Conservation (phyloP, 1,140 invertebrate species). For the Cryptotermes secundus region DNA sequence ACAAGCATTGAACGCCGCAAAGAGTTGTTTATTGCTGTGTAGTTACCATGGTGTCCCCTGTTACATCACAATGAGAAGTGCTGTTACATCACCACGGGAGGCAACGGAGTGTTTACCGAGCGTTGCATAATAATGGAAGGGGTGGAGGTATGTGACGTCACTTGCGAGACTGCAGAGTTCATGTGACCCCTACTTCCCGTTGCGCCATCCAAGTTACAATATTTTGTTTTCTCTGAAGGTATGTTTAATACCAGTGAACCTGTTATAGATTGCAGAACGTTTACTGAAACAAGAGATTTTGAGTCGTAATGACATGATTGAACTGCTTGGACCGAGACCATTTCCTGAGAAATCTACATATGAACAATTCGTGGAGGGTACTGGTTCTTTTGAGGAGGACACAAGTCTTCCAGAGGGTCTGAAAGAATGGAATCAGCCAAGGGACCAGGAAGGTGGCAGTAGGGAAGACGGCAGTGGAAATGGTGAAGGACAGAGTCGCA, state of each 20-base stretch:
- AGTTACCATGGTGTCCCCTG: no score
- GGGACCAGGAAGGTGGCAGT: constrained; percentile 37
- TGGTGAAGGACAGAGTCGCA: not conserved
- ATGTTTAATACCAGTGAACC: not conserved
- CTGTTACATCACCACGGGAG: no score
- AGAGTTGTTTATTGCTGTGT: no score
- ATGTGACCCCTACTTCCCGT: no score
- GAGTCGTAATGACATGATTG: constrained; percentile 97
- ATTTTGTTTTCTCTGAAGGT: no score
- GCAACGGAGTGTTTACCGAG: no score
- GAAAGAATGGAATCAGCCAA: constrained; percentile 89
- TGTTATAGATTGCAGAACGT: not conserved
- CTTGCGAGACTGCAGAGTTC: no score
- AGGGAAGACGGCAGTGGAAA: constrained; percentile 4
- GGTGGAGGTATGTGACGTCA: no score
- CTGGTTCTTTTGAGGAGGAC: constrained; percentile 96
- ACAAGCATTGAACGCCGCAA: no score
- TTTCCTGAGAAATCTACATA: constrained; percentile 99
- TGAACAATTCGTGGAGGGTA: constrained; percentile 99
- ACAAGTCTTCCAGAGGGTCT: constrained; percentile 93
- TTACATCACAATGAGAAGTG: no score
- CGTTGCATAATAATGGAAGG: no score
- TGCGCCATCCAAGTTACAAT: no score
- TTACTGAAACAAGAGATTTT: constrained; percentile 71
- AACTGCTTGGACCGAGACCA: constrained; percentile 88